Percentiles rank a stretch among this genome's conserved stretches.
Evolutionary conservation across 2,113 vertebrate species (phyloP).

Genomic region (Callocephalon fimbriatum): DNA sequence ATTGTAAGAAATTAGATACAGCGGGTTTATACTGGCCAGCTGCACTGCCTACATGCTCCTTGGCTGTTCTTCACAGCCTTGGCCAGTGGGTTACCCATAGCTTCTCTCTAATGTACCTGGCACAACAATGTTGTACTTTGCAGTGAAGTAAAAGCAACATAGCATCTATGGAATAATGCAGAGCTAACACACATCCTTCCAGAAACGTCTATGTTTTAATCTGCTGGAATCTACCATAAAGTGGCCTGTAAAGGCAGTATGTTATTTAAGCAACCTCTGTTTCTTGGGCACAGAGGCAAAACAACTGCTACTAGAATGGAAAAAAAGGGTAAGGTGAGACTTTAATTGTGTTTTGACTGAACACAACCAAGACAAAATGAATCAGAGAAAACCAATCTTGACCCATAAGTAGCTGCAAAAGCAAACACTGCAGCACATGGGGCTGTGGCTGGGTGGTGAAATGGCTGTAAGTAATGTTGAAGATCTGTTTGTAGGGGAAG

Average conservation of each 20-base stretch:
- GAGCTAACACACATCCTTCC: slow-evolving; percentile 5
- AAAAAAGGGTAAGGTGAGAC: slow-evolving; percentile 35
- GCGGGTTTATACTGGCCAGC: neutral
- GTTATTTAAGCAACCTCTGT: neutral
- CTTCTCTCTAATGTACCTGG: neutral
- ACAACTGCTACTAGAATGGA: slow-evolving; percentile 5
- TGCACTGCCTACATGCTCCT: neutral
- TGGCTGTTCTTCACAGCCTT: neutral
- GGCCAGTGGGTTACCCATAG: neutral
- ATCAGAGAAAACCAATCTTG: slow-evolving; percentile 13
- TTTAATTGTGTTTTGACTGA: slow-evolving; percentile 40
- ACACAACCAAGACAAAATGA: slow-evolving; percentile 1
- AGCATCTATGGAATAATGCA: neutral
- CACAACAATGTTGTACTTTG: neutral
- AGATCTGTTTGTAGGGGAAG: neutral
- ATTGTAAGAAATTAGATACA: no score
- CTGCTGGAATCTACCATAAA: slow-evolving; percentile 17
- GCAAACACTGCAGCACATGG: neutral
- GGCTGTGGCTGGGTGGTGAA: neutral
- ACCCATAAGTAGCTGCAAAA: slow-evolving; percentile 9
- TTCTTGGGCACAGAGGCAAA: neutral
- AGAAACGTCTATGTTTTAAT: slow-evolving; percentile 15
- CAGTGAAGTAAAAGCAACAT: neutral
- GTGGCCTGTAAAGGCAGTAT: neutral
- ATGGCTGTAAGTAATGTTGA: neutral